These are phyloP conservation scores for Ips nitidus DNA, from an alignment of 1,140 invertebrate genomes.

Conservation along the genomic window DNA sequence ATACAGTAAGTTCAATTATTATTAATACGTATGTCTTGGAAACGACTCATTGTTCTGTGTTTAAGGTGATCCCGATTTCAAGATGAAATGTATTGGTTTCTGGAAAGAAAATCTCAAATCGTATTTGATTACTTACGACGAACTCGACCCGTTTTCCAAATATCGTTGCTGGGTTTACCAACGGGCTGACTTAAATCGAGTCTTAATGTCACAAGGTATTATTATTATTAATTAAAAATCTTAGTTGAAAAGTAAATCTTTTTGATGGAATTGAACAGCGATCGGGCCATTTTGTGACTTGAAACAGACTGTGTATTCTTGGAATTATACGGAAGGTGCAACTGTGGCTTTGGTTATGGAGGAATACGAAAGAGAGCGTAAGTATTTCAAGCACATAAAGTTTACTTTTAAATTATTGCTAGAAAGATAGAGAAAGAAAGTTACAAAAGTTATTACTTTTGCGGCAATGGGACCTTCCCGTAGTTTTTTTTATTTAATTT, in stretches of 20 bases:
- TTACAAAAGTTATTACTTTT: slow-evolving; percentile 20
- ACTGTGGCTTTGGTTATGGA: slow-evolving; percentile 86
- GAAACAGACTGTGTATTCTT: slow-evolving; percentile 87
- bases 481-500: too few species aligned
- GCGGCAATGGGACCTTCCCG: too few species aligned
- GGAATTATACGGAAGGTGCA: slow-evolving; percentile 86
- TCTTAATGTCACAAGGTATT: slow-evolving; percentile 77
- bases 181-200: slow-evolving; percentile 86
- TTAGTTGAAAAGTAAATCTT: neutral
- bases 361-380: slow-evolving; percentile 89
- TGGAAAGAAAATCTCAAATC: slow-evolving; percentile 98
- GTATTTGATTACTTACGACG: slow-evolving; percentile 95
- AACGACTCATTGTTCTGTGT: slow-evolving; percentile 26
- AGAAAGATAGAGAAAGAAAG: neutral
- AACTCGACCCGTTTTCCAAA: slow-evolving; percentile 91
- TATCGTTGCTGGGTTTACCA: slow-evolving; percentile 99
- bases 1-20: slow-evolving; percentile 64
- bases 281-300: slow-evolving; percentile 89
- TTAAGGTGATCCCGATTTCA: slow-evolving; percentile 89
- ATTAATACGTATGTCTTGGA: neutral
- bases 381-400: slow-evolving; percentile 46
- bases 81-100: slow-evolving; percentile 95
- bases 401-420: neutral
- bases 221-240: neutral
- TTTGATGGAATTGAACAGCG: slow-evolving; percentile 52